These are phyloP conservation scores for Gambusia yucatana DNA, from an alignment of 2,797 vertebrate genomes.

Conservation along the genomic window DNA sequence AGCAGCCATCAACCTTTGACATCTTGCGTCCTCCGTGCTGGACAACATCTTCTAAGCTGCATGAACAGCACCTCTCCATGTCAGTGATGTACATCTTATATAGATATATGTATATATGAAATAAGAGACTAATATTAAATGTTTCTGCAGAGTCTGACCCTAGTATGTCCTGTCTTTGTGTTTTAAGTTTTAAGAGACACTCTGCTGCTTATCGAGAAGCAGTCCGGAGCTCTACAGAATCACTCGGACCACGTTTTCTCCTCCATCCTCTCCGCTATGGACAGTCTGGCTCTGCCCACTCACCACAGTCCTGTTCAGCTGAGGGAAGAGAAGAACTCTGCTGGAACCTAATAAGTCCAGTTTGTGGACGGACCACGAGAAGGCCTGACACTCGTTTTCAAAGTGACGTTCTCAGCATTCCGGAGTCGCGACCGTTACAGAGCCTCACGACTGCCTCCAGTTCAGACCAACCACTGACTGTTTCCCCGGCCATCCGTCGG, in stretches of 20 bases:
- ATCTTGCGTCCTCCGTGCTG: conserved; percentile 83
- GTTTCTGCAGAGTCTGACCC: neutral
- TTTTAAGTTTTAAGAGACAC: conserved; percentile 86
- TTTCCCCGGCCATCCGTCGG: neutral
- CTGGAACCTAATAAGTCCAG: neutral
- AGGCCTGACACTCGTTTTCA: neutral
- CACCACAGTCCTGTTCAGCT: neutral
- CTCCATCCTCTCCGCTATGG: conserved; percentile 84
- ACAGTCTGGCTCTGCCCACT: conserved; percentile 66
- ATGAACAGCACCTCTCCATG: conserved; percentile 86
- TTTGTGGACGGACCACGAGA: conserved; percentile 3
- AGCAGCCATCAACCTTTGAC: conserved; percentile 85
- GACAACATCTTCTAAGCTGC: conserved; percentile 86
- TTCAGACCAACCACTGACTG: neutral
- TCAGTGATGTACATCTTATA: conserved; percentile 58
- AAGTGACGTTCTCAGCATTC: neutral
- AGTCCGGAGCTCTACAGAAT: conserved; percentile 82
- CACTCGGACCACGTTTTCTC: conserved; percentile 83
- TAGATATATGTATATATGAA: neutral
- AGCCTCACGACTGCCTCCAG: neutral
- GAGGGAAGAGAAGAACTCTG: conserved; percentile 13
- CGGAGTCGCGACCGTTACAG: neutral
- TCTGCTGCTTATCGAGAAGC: conserved; percentile 84
- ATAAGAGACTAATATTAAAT: neutral
- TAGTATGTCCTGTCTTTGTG: neutral